Conservation (phyloP, 1,140 invertebrate species). For the Drosophila nasuta region DNA sequence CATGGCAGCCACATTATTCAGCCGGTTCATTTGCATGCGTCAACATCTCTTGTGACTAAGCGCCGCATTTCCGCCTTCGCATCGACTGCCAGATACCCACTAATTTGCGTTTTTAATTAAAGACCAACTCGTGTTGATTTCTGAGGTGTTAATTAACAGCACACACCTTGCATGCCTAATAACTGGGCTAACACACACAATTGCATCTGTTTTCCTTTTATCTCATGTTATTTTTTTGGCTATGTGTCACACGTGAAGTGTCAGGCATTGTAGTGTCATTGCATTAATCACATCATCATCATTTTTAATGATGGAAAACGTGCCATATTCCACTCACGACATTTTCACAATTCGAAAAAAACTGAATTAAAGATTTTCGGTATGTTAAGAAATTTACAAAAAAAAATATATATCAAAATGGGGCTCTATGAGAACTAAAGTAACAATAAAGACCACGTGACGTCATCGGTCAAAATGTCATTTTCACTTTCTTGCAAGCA, state of each 20-base stretch:
- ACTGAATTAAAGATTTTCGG: conserved; percentile 33
- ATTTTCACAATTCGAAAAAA: conserved; percentile 23
- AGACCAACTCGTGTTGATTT: conserved; percentile 6
- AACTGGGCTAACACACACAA: conserved; percentile 66
- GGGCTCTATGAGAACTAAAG: conserved; percentile 19
- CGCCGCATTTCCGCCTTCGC: conserved; percentile 70
- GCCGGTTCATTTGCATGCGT: conserved; percentile 70
- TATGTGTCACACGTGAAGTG: conserved; percentile 62
- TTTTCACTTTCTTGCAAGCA: conserved; percentile 68
- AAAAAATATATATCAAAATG: conserved; percentile 20
- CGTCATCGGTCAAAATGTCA: conserved; percentile 23
- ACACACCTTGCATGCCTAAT: conserved; percentile 61
- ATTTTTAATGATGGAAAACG: conserved; percentile 78
- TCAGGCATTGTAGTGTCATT: conserved; percentile 64
- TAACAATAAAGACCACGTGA: conserved; percentile 1
- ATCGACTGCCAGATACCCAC: conserved; percentile 42
- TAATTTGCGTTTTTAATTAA: conserved; percentile 63
- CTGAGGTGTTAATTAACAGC: conserved; percentile 69
- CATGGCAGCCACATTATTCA: conserved; percentile 41
- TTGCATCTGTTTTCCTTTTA: conserved; percentile 9
- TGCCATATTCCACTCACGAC: conserved; percentile 57
- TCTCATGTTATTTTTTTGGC: conserved; percentile 47
- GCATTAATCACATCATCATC: conserved; percentile 69
- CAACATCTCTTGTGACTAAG: conserved; percentile 64
- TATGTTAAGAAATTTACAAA: conserved; percentile 25